Conservation (phyloP, 2,797 vertebrate genomes). For the Pagetopsis macropterus region DNA sequence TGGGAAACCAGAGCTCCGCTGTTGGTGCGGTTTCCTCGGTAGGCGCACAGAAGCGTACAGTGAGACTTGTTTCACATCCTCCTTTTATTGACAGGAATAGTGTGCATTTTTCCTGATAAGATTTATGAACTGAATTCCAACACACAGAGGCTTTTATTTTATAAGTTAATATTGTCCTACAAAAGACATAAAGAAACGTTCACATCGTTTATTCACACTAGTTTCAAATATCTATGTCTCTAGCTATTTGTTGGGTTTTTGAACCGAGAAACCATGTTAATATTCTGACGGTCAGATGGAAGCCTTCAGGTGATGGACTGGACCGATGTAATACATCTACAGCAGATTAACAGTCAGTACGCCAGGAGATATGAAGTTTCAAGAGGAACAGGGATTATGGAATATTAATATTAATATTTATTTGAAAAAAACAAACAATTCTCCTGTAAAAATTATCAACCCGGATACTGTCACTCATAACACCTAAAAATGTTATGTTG, state of each 20-base stretch:
- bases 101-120: conserved; percentile 17
- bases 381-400: not conserved
- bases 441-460: too few species aligned
- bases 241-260: conserved; percentile 6
- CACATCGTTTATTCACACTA: not conserved
- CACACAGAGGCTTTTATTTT: conserved; percentile 9
- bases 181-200: conserved; percentile 19
- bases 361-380: not conserved
- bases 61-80: conserved; percentile 31
- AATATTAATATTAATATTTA: too few species aligned
- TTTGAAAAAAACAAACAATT: not conserved
- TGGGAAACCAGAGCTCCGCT: conserved; percentile 23
- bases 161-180: conserved; percentile 13
- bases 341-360: not conserved
- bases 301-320: not conserved
- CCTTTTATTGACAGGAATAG: conserved; percentile 37
- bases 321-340: not conserved
- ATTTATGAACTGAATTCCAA: conserved; percentile 6
- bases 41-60: conserved; percentile 28
- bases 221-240: conserved; percentile 2
- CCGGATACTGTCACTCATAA: not conserved
- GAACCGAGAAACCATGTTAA: not conserved
- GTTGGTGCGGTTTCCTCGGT: conserved; percentile 37
- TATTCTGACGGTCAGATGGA: conserved; percentile 4
- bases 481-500: not conserved